A percentile compares a stretch with the other conserved stretches of the same genome.
Evolutionary conservation across 1,140 invertebrate species (phyloP).

Genomic region (Zophobas morio): DNA sequence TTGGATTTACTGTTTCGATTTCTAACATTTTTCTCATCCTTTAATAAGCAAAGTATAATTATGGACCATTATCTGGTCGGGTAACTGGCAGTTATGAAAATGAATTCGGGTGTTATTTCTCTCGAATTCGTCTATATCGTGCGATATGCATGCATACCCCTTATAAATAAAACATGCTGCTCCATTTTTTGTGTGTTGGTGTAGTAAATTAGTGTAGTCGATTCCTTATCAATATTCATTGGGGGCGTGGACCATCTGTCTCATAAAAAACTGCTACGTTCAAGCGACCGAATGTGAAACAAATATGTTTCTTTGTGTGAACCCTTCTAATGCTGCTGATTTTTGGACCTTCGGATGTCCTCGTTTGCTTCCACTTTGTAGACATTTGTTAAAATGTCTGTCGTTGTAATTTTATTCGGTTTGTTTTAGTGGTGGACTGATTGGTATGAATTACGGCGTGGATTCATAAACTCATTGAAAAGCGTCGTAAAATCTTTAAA

Average conservation of each 20-base stretch:
- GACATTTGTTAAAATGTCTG: neutral
- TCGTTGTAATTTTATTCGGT: conserved; percentile 36
- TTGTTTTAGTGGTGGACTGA: conserved; percentile 8
- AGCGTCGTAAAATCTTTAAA: conserved; percentile 32
- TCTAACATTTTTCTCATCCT: too few species aligned
- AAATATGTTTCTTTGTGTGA: conserved; percentile 32
- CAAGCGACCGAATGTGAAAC: conserved; percentile 45
- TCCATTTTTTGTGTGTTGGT: conserved; percentile 55
- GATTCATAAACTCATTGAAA: conserved; percentile 40
- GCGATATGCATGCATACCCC: conserved; percentile 52
- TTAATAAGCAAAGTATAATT: too few species aligned
- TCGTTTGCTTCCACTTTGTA: neutral
- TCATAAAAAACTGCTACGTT: conserved; percentile 57
- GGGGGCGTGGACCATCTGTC: conserved; percentile 62
- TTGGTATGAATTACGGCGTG: conserved; percentile 24
- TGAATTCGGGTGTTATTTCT: neutral
- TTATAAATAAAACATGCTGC: conserved; percentile 55
- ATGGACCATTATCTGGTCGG: too few species aligned
- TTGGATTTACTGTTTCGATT: too few species aligned
- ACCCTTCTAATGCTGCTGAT: conserved; percentile 11
- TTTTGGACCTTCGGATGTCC: neutral
- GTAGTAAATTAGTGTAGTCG: conserved; percentile 58
- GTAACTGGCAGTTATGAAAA: too few species aligned
- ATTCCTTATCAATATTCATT: conserved; percentile 64
- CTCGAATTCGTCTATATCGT: conserved; percentile 12